Conservation (phyloP, 2,888 invertebrate genomes). For the Caenorhabditis japonica region DNA sequence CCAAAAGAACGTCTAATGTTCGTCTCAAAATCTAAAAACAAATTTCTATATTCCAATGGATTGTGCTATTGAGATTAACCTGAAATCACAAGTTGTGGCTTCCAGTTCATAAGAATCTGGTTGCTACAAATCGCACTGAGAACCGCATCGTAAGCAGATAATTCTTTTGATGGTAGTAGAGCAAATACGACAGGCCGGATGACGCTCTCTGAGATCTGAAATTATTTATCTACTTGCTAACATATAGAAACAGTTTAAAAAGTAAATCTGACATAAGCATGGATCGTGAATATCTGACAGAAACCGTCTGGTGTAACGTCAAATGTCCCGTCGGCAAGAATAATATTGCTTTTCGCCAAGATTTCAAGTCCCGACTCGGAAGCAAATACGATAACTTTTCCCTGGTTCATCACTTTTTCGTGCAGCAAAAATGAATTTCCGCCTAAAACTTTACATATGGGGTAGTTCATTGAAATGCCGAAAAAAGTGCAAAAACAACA, state of each 20-base stretch:
- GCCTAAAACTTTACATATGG: too few species aligned
- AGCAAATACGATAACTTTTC: background rate
- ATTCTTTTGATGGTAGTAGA: background rate
- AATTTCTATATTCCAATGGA: background rate
- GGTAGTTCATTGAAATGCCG: too few species aligned
- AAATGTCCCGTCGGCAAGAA: conserved; percentile 2
- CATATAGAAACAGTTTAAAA: too few species aligned
- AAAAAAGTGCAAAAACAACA: too few species aligned
- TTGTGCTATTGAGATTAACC: too few species aligned
- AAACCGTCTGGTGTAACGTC: background rate
- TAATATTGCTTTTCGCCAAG: background rate
- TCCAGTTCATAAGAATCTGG: too few species aligned
- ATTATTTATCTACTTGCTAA: background rate
- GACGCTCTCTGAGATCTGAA: background rate
- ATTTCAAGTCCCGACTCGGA: background rate
- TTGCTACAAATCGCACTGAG: background rate
- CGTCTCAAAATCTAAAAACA: background rate
- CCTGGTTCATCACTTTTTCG: background rate
- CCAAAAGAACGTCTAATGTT: background rate
- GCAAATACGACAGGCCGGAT: background rate
- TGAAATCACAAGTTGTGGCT: too few species aligned
- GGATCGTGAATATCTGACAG: background rate
- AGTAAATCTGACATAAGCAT: background rate
- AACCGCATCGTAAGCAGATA: background rate
- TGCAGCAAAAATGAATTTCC: too few species aligned